Evolutionary conservation across 2,888 invertebrate genomes (phyloP), one percentile per base, ranked within the genome.

Genomic region (Maniola hyperantus): DNA sequence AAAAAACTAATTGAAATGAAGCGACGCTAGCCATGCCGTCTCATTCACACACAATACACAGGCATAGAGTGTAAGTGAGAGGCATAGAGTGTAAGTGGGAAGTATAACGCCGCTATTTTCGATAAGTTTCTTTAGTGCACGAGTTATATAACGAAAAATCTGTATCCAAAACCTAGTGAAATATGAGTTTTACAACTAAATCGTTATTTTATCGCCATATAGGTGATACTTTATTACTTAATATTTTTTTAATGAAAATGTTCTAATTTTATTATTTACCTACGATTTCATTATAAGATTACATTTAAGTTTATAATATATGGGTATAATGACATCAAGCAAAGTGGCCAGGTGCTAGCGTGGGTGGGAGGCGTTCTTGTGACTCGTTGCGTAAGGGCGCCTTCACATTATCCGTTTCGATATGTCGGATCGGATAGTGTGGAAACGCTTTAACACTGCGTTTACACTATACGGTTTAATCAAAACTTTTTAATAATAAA

Each of bases 341-440:
- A 72, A 76, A 77, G 88, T 89, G 89, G 88, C 90, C 90, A 88
- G 89, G 87, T 87, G 88, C 84, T 82, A 79, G 89, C 86, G 85
- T 89, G 90, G 89, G 88, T 89, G 89, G 89, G 78, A 50, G 82
- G 71, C 71, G 69, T 73, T 64, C 65, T 69, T 67, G 66, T 68
- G 70, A 66, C 68, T 63, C 55, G 33, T 42, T 63, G 63, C 63
- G 63, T 60, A 59, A 39, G 7, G 15, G 39, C 42, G 18, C 20
- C 42, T 20, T 20, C 57, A 57, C 42, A 54, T n/a, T n/a, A n/a
- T 54, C 55, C 55, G 55, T 39, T 11, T 11, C 55, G 36, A 39
- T 36, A 55, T 55, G 51, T 53, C 51, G 51, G 51, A 53, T 53
- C 33, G 54, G 1, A 15, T 15, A 54, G 6, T 42, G 57, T 57